Percentiles rank a stretch among this genome's conserved stretches.
phyloP scores from a whole-genome alignment of 2,797 vertebrate genomes.

The Harpagifer antarcticus region DNA sequence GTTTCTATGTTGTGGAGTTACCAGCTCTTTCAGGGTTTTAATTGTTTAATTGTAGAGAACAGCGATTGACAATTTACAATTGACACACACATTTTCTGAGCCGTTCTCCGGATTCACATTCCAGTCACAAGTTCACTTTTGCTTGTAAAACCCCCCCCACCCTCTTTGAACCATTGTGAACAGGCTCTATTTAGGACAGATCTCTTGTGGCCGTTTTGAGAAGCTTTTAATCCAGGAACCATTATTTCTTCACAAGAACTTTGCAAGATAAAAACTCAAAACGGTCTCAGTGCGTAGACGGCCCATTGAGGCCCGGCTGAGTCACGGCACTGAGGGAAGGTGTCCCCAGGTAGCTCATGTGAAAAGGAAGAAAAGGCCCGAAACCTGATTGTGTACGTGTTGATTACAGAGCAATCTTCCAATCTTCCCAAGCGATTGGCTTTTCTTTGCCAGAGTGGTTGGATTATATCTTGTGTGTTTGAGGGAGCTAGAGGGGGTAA shows the following conservation, averaged over 20 bases:
- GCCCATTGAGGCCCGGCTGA: conserved; percentile 73
- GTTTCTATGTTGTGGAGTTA: not conserved
- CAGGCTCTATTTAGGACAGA: conserved; percentile 72
- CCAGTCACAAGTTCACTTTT: conserved; percentile 28
- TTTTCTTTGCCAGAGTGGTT: conserved; percentile 74
- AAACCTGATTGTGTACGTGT: conserved; percentile 79
- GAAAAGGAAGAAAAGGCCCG: conserved; percentile 80
- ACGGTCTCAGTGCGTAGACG: conserved; percentile 63
- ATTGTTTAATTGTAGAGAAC: not conserved
- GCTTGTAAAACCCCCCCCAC: conserved; percentile 32
- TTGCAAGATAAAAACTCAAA: conserved; percentile 74
- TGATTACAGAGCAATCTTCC: conserved; percentile 85
- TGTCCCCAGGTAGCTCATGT: conserved; percentile 77
- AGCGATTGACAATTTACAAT: not conserved
- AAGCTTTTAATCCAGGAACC: conserved; percentile 73
- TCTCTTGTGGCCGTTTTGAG: conserved; percentile 70
- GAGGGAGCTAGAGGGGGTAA: not conserved
- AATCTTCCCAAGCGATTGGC: conserved; percentile 83
- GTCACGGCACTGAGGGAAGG: conserved; percentile 75
- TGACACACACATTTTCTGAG: conserved; percentile 15
- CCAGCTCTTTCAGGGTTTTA: not conserved
- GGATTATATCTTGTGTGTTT: conserved; percentile 71
- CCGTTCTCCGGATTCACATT: conserved; percentile 26
- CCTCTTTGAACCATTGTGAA: conserved; percentile 65
- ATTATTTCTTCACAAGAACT: conserved; percentile 78